These are phyloP conservation scores for Gobio occitaniae DNA, from an alignment of 2,797 vertebrate species.

Conservation along the genomic window DNA sequence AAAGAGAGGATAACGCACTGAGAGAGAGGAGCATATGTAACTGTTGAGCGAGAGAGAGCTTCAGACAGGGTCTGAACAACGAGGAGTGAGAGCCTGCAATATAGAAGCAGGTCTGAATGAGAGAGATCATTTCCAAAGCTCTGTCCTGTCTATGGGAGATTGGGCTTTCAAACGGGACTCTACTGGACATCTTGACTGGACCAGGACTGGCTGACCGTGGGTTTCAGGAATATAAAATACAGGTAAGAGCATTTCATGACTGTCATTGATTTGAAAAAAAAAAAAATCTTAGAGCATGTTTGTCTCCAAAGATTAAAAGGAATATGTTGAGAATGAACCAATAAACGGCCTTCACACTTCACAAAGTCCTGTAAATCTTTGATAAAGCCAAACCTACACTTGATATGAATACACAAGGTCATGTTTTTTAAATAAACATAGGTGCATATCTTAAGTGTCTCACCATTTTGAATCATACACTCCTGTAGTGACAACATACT, in stretches of 20 bases:
- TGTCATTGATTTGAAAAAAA: neutral
- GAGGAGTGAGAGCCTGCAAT: conserved; percentile 2
- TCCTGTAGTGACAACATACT: neutral
- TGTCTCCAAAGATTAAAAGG: neutral
- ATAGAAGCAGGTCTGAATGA: neutral
- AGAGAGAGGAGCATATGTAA: conserved; percentile 3
- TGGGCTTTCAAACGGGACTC: conserved; percentile 21
- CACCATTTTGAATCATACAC: neutral
- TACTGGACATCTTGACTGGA: conserved; percentile 1
- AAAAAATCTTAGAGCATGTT: neutral
- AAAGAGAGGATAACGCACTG: neutral
- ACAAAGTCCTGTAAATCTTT: neutral
- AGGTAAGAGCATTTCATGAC: conserved; percentile 40
- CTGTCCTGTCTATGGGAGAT: neutral
- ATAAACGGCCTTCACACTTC: neutral
- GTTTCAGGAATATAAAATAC: conserved; percentile 4
- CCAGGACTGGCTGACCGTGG: neutral
- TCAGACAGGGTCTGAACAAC: neutral
- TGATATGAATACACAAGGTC: neutral
- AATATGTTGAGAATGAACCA: neutral
- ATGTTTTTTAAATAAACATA: neutral
- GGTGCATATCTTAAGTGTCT: neutral
- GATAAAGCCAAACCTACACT: neutral
- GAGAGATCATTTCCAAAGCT: conserved; percentile 25
- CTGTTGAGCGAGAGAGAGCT: conserved; percentile 3